Percentiles rank a stretch among this genome's conserved stretches.
Conservation (phyloP, 2,113 vertebrate species). For the Gymnorhina tibicen region DNA sequence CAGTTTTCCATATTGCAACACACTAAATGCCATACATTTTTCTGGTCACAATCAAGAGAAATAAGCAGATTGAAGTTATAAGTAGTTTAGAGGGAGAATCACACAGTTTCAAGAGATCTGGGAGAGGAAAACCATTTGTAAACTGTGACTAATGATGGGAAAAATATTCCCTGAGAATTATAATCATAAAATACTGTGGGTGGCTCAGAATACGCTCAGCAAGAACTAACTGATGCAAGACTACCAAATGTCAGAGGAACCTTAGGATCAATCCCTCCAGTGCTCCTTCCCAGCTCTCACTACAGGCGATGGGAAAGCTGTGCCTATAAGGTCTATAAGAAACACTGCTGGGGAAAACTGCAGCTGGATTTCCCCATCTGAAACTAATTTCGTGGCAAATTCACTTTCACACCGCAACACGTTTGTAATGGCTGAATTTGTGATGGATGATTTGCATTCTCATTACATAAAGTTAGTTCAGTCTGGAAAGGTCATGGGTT, state of each 20-base stretch:
- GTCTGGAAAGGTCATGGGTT: not conserved
- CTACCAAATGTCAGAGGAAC: not conserved
- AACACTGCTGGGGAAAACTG: not conserved
- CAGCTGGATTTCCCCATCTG: not conserved
- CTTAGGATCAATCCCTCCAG: not conserved
- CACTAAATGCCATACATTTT: not conserved
- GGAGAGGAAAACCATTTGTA: not conserved
- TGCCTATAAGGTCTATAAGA: not conserved
- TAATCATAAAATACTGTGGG: not conserved
- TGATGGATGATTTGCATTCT: not conserved
- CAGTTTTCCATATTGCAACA: not conserved
- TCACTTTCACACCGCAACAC: not conserved
- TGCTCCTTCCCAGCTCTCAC: rapidly evolving
- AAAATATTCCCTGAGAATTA: not conserved
- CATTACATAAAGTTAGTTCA: not conserved
- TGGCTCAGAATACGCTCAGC: not conserved
- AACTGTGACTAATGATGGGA: not conserved
- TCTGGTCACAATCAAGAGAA: not conserved
- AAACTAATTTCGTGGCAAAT: not conserved
- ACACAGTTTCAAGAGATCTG: not conserved
- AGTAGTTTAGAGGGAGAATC: not conserved
- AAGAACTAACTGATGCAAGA: not conserved
- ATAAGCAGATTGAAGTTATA: not conserved
- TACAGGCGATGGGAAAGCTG: not conserved
- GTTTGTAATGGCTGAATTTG: not conserved